Base-by-base conservation (phyloP, 2,797 vertebrate species). In the Phoxinus dragarum region DNA sequence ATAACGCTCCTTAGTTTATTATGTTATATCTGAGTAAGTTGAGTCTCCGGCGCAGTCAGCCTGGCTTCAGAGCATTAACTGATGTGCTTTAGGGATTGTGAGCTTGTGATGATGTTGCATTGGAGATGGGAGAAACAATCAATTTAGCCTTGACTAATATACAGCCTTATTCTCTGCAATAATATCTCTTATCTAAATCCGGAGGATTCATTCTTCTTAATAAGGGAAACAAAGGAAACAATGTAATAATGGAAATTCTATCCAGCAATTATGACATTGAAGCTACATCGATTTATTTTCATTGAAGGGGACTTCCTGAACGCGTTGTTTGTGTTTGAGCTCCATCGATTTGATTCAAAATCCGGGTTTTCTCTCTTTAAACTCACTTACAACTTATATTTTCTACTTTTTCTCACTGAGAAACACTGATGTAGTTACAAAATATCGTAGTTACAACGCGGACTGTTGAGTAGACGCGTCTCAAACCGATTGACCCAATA, bases 21-120 rank as follows among this genome's bases (percentile, higher is more conserved):
- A 83, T 80, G 86, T 89, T 89, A 81, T 61, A 85, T 82, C 71
- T 42, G 38, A 87, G 49, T 52, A 61, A 56, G 27, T 85, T 73
- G 79, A 69, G 61, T 69, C 49, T 88, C n/a, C 82, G 54, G 69
- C n/a, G 7, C 80, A 64, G 34, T 74, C 75, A 78, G 76, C 16
- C 54, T 61, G 75, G 66, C 54, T 38, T 42, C 80, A 84, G 83
- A 86, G 80, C 84, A 81, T 59, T 66, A 44, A 84, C 67, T 86
- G 74, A 84, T 84, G 40, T 75, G 52, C 67, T 83, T 85, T 71
- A 76, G 21, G 61, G 74, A 78, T 73, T 84, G 80, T 44, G 49
- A 68, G 71, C 54, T 83, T 87, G 67, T 85, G 75, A 80, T 31
- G 69, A 87, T 85, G 69, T 56, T 74, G 81, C 69, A 64, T 61